Evolutionary conservation across 2,113 vertebrate genomes (phyloP), one percentile per base, ranked within the genome.

Genomic region (Nothocercus nigrocapillus): DNA sequence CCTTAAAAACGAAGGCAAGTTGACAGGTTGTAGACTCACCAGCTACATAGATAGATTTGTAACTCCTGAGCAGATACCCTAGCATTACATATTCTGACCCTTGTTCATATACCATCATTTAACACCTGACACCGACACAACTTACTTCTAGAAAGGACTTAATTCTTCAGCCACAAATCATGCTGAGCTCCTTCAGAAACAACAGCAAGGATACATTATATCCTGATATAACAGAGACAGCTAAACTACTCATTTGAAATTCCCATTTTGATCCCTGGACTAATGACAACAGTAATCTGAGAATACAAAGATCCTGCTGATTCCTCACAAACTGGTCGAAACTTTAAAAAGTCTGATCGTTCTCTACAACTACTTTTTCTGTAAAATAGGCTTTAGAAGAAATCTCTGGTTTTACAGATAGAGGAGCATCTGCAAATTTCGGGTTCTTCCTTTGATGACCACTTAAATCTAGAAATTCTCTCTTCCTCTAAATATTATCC

Each of bases 111-210:
- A 38, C 53, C 82, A n/a, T 62, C 40, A 13, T 34, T 51, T 56
- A 75, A 85, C 0, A 0, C 32, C 7, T 2, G 1, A 63, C 9
- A 64, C n/a, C 15, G 72, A 58, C 56, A 74, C 7, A 54, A 70
- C 5, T 2, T 85, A 45, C n/a, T 47, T 81, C 49, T 44, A 54
- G 34, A 17, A 78, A 77, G 70, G 42, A 25, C 72, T 81, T 40
- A 19, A 17, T 40, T 30, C 32, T 63, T 81, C 1, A 4, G 42
- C 58, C 70, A 40, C 32, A 77, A 70, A 75, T 77, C 42, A 15
- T 7, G 1, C 27, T 44, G 18, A 82, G 45, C 36, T 83, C 38
- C 28, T 56, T 93, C 34, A 70, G 56, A 89, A 93, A 76, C 40
- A 70, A 36, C 58, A 69, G n/a, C 12, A 38, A 42, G 22, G 13